A percentile compares a stretch with the other conserved stretches of the same genome.
These are phyloP conservation scores for Plotosus lineatus DNA, from an alignment of 2,113 vertebrate species.

Conservation along the genomic window DNA sequence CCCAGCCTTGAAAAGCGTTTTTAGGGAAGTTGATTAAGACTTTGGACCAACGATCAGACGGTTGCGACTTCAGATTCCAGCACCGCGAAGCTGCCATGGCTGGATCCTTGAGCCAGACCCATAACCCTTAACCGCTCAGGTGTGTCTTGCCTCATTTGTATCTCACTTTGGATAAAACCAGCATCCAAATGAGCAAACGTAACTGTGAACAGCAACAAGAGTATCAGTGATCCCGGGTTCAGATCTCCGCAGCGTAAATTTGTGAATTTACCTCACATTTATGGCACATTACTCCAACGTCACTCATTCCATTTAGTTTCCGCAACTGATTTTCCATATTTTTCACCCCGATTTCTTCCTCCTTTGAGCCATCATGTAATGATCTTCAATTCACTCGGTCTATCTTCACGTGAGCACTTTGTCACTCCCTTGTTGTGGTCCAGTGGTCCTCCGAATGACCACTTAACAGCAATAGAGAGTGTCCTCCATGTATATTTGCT, in stretches of 20 bases:
- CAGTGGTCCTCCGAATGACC: conserved; percentile 31
- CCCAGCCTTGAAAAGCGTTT: conserved; percentile 4
- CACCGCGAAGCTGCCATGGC: neutral
- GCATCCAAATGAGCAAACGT: neutral
- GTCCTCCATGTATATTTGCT: conserved; percentile 53
- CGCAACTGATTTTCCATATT: neutral
- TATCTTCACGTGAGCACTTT: conserved; percentile 44
- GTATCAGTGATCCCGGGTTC: conserved; percentile 5
- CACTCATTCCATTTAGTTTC: neutral
- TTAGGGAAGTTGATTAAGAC: conserved; percentile 12
- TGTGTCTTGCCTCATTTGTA: neutral
- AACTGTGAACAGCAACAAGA: conserved; percentile 11
- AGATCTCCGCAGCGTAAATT: neutral
- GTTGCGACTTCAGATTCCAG: conserved; percentile 11
- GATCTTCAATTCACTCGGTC: conserved; percentile 23
- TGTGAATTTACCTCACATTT: neutral
- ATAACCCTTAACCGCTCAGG: neutral
- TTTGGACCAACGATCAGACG: neutral
- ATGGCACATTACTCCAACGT: neutral
- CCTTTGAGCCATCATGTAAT: conserved; percentile 10
- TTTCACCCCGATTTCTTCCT: neutral
- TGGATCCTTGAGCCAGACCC: neutral
- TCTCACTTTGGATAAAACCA: neutral
- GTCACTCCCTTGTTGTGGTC: conserved; percentile 30
- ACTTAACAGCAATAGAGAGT: conserved; percentile 44